Base-by-base conservation (phyloP, 2,888 invertebrate genomes). In the Thymelicus acteon region DNA sequence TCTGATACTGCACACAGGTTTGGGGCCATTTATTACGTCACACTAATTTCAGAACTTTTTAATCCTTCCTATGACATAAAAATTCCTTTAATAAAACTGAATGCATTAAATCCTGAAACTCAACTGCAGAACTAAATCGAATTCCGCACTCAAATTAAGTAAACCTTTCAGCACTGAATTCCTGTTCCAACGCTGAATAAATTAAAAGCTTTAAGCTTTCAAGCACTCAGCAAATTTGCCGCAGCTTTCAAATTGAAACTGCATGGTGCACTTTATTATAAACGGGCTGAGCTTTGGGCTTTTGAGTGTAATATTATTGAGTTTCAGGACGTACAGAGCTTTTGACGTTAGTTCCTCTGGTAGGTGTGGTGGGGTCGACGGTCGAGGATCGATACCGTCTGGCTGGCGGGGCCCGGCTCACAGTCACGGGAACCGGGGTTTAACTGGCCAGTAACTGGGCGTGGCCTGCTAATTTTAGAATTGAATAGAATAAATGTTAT, bases 361-460 rank as follows among this genome's bases (percentile, higher is more conserved):
- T 19, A 5, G 39, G 15, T 12, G 47, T 49, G 47, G 78, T 73
- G 62, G 68, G 81, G 77, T 80, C 77, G 77, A 74, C 74, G 76
- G 71, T 72, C 77, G 60, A 67, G 60, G 78, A 85, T 85, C 84
- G 80, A 85, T 85, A 83, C 78, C 75, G 80, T 81, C 83, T 83
- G 80, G 77, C 75, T 72, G 71, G 58, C 8, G 69, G 77, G 77
- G 77, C 73, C 71, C 62, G 74, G 65, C 61, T 75, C 37, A 58
- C 73, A 52, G 68, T 69, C 65, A 58, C 19, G 24, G 63, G 70
- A 69, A 75, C 19, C 72, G 64, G 15, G 52, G 75, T 76, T 77
- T 73, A 70, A 73, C 37, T 58, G 7, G 0, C 0, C 44, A 24
- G 13, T 63, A 24, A 31, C 10, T 12, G 52, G 52, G 63, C 52